Evolutionary conservation across 2,113 vertebrate genomes (phyloP), one percentile per base, ranked within the genome.

Genomic region (Pyrgilauda ruficollis): DNA sequence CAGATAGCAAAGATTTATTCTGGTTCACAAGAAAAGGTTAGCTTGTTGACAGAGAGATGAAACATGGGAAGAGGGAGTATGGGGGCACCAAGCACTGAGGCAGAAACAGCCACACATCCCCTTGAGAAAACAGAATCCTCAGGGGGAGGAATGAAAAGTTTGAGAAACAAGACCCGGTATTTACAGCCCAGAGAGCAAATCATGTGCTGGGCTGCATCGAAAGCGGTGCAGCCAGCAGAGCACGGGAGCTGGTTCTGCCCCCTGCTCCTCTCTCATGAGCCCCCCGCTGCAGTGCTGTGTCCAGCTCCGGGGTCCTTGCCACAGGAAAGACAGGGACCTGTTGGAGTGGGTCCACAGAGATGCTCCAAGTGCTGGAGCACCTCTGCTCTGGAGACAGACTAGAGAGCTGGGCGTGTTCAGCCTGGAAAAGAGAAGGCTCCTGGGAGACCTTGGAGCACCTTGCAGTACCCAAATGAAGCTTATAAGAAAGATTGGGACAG

Each of bases 211-310:
- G 53, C 53, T 82, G 16, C 8, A 41, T 15, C 62, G 35, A 53
- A 55, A 68, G 9, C 26, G 46, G 11, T 0, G 0, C 30, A 30
- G 11, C 39, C 70, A 89, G n/a, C 44, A 67, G 33, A 52, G 8
- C 46, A 26, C n/a, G 30, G 20, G 41, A 41, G n/a, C 8, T 6
- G 30, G 13, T 41, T 68, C 46, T 68, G 62, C n/a, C n/a, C 30
- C 30, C 69, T 30, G 0, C 30, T n/a, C 39, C 0, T 0, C 39
- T 26, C 39, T 41, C 46, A 10, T 10, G 46, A 75, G 47, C 26
- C 13, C 18, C 16, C 78, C 47, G 2, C 53, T 41, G 55, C 39
- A 61, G 46, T 7, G 33, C 68, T 17, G 22, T 39, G 62, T 30
- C 87, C 62, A 68, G 39, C 23, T 46, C n/a, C 10, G 6, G 15